Evolutionary conservation across 2,888 invertebrate genomes (phyloP), one percentile per base, ranked within the genome.

Genomic region (Cryptus viduatorius): DNA sequence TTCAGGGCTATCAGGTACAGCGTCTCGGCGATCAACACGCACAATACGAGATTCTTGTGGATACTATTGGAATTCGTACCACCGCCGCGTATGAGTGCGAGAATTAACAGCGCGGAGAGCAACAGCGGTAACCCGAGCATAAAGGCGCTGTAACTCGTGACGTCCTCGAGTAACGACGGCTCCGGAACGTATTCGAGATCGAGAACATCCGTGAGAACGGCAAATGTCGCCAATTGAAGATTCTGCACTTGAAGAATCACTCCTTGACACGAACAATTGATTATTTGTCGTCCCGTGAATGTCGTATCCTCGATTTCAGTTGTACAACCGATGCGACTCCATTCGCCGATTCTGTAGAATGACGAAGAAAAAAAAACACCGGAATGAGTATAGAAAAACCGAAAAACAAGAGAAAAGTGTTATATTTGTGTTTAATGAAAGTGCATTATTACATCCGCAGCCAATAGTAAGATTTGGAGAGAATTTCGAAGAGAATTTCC

Each of bases 61-160:
- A 99, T 98, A 24, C 97, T 97, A 94, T 98, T 98, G 65, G 98
- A 98, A 89, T 99, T 99, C 0, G 98, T 98, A 81, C 97, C 96
- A 16, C 97, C 96, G 1, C 98, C 98, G 5, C 98, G 95, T 89
- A 98, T 96, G 64, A 98, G 94, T 53, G 97, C 97, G 72, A 99
- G 94, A 24, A 98, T 97, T 8, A 97, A 94, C 92, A 98, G 96
- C 0, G 98, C 97, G 76, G 96, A 94, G 14, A 97, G 94, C 4
- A 99, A 94, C 16, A 98, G 95, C 0, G 98, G 96, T 65, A 99
- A 94, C 0, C 98, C 97, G 64, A 98, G 95, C 87, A 97, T 96
- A 91, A 98, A 97, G 0, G 98, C 98, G 10, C 98, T 97, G 94
- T 98, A 98, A 48, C 98, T 98, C 8, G 98, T 96, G 59, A 98